Evolutionary conservation across 2,888 invertebrate species (phyloP).

Genomic region (Orchesellides sinensis): DNA sequence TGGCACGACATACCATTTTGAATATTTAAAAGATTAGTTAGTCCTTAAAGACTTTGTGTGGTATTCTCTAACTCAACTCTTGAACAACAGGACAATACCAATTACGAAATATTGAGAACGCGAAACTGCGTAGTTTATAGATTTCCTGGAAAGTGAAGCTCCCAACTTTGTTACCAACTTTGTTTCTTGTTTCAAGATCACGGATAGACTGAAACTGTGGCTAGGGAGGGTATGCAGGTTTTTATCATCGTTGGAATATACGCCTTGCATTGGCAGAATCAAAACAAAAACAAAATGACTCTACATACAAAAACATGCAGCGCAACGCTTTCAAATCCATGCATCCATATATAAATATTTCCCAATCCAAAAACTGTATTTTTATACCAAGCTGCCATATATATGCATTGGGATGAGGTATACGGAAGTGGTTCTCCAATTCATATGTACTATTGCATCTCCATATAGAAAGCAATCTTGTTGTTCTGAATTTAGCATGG

Average conservation of each 20-base stretch:
- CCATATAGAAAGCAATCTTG: too few species aligned
- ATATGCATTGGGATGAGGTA: too few species aligned
- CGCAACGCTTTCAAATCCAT: too few species aligned
- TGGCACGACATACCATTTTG: too few species aligned
- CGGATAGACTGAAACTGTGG: background rate
- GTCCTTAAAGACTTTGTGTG: background rate
- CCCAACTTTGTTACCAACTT: background rate
- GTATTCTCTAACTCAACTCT: background rate
- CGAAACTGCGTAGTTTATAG: background rate
- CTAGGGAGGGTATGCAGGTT: background rate
- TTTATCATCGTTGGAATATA: background rate
- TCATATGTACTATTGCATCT: background rate
- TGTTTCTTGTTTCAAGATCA: constrained; percentile 1
- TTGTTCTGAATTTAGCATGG: too few species aligned
- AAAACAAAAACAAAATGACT: background rate
- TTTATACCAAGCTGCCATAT: too few species aligned
- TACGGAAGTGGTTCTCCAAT: background rate
- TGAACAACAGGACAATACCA: too few species aligned
- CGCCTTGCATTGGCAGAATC: background rate
- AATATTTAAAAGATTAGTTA: background rate
- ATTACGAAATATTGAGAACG: too few species aligned
- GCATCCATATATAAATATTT: too few species aligned
- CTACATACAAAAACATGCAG: too few species aligned
- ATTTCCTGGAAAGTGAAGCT: background rate
- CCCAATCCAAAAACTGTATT: too few species aligned